Base-by-base conservation (phyloP, 1,140 invertebrate genomes). In the Eciton burchellii region DNA sequence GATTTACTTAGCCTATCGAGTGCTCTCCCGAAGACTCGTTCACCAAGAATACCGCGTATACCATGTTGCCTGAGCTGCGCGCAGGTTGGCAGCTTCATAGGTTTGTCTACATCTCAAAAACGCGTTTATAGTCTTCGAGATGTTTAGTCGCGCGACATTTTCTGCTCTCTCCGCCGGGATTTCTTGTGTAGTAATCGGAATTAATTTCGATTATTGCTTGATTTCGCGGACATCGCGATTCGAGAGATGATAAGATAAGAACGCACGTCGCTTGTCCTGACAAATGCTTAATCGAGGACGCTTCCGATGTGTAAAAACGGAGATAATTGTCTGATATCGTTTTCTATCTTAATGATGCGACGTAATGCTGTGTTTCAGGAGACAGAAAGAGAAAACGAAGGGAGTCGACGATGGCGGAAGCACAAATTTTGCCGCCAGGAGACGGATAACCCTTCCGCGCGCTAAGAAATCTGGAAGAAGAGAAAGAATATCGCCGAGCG, bases 1-100 rank as follows among this genome's bases (percentile, higher is more conserved):
- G 91, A 92, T 92, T 92, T 92, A 92, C 91, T 92, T 92, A 92
- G 91, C 86, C 90, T 90, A 91, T 89, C 85, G 90, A 92, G 90
- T 91, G 89, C 91, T 91, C 90, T 91, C 26, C 19, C 83, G 87
- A 87, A 68, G 49, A 90, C 89, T 91, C 88, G 87, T 88, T 85
- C 86, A 85, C 88, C 90, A 89, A 89, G 88, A 92, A 89, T 89
- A 88, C 63, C 77, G 21, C 63, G 66, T 60, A 60, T 62, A 41
- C 29, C 29, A 35, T 3, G 21, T 66, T 66, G 63, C 63, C 14
- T 47, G 12, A 66, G 21, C 45, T 66, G 8, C 21, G 12, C 21
- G 43, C 35, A 35, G 24, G 12, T 66, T 49, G 45, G 24, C 43
- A 49, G 45, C 21, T 66, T 66, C 43, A 35, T 14, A 6, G 29